Evolutionary conservation across 2,888 invertebrate genomes (phyloP), one percentile per base, ranked within the genome.

Genomic region (Arge pagana): DNA sequence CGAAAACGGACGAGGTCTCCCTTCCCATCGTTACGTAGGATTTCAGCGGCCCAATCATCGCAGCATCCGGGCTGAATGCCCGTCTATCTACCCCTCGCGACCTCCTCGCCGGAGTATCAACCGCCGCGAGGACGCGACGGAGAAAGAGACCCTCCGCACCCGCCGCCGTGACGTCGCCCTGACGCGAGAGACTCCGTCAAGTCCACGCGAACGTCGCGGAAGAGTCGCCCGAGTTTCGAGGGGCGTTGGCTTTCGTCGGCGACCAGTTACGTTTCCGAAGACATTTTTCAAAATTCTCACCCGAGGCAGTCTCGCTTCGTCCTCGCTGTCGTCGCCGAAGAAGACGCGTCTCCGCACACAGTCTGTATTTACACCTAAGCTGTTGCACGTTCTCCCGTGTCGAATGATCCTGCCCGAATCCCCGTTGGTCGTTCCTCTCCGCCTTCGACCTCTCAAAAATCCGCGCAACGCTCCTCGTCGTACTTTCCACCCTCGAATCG

Each of bases 41-140:
- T 70, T 70, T 66, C 66, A 69, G 63, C 62, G 72, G 72, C 74
- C 75, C 75, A 74, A 76, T 76, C 76, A 74, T 73, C 76, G 73
- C 73, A 74, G 74, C 72, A 76, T 76, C 72, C 68, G 56, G 63
- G 64, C 66, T n/a, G n/a, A n/a, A n/a, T n/a, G n/a, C n/a, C n/a
- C n/a, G n/a, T n/a, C n/a, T n/a, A n/a, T n/a, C n/a, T 78, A 79
- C 77, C 80, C 79, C 80, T 79, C 77, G 82, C 81, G 80, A 19
- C 31, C 80, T 76, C 76, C 71, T 66, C 64, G 74, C 56, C 73
- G 64, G 76, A 54, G n/a, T n/a, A n/a, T n/a, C n/a, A n/a, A 70
- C 78, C 65, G 52, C 63, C 62, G 45, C 39, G 8, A 1, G 19
- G n/a, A 62, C 70, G 62, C 64, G 30, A 37, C 4, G n/a, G n/a